Base-by-base conservation (phyloP, 2,888 invertebrate genomes). In the Leptinotarsa peninsularis region DNA sequence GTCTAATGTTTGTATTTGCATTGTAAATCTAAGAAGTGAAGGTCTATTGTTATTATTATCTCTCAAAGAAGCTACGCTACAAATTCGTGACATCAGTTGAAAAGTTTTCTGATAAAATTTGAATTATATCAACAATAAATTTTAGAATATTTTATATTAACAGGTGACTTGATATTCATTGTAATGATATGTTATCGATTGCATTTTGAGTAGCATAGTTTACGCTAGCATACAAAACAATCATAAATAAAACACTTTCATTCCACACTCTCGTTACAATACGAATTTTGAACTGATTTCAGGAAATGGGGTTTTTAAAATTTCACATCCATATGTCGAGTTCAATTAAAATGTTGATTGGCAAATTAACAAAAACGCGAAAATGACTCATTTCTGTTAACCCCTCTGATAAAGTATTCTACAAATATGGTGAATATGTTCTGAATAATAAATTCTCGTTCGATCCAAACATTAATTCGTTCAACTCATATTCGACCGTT, bases 331-430 rank as follows among this genome's bases (percentile, higher is more conserved):
- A 17, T n/a, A 27, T 43, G 43, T 27, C 15, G 15, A 17, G 63
- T 63, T 63, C 15, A n/a, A 63, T 63, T 17, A 63, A 63, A 33
- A 33, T 14, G 4, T 63, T 63, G 63, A 63, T 58, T 23, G 21
- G 58, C 58, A 23, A 43, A 43, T 43, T 43, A 43, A 43, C 43
- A 10, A 58, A 58, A 23, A 58, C 10, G 21, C 4, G 23, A 21
- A 58, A 58, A 21, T 23, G 23, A 21, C 23, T 4, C 58, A 21
- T 23, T 58, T 58, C 23, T 58, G 10, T 21, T 23, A 58, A 58
- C 4, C 18, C 1, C 23, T 58, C 58, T 23, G 21, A 58, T 58
- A 14, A 15, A 58, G 18, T 58, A 58, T 58, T 58, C 58, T 21
- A 10, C 10, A 58, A 13, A 58, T 54, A 18, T 54, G 18, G 54